These are phyloP conservation scores for Gymnothorax javanicus DNA, from an alignment of 2,797 vertebrate species.

Conservation along the genomic window DNA sequence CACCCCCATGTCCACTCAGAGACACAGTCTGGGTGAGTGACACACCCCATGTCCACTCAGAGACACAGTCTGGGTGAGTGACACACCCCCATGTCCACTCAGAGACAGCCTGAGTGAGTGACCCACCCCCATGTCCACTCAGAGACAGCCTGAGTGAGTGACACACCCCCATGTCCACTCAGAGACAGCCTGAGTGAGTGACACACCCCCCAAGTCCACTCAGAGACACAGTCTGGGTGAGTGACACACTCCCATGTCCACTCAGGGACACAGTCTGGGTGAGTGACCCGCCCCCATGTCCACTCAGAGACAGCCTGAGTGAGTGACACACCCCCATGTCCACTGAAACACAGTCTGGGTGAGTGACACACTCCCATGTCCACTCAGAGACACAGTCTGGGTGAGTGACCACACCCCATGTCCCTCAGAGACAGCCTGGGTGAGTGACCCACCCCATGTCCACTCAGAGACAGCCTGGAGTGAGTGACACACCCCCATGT, in stretches of 20 bases:
- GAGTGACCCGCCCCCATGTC: too few relatives aligned
- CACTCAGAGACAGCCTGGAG: neutral
- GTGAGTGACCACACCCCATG: slow-evolving; percentile 31
- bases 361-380: slow-evolving; percentile 81
- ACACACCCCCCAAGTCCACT: slow-evolving; percentile 34
- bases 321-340: slow-evolving; percentile 81
- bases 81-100: too few relatives aligned
- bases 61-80: neutral
- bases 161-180: slow-evolving; percentile 88
- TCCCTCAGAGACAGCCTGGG: slow-evolving; percentile 6
- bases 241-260: neutral
- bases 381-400: slow-evolving; percentile 77
- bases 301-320: neutral
- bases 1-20: slow-evolving; percentile 29
- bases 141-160: slow-evolving; percentile 61
- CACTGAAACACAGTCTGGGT: slow-evolving; percentile 75
- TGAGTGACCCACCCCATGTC: neutral
- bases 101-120: neutral
- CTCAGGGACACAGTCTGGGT: neutral
- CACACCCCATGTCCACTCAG: neutral
- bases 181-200: slow-evolving; percentile 61
- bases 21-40: neutral
- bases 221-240: neutral
- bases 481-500: too few relatives aligned
- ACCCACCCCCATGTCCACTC: slow-evolving; percentile 88